Base-by-base conservation (phyloP, 1,140 invertebrate species). In the Drepana arcuata region DNA sequence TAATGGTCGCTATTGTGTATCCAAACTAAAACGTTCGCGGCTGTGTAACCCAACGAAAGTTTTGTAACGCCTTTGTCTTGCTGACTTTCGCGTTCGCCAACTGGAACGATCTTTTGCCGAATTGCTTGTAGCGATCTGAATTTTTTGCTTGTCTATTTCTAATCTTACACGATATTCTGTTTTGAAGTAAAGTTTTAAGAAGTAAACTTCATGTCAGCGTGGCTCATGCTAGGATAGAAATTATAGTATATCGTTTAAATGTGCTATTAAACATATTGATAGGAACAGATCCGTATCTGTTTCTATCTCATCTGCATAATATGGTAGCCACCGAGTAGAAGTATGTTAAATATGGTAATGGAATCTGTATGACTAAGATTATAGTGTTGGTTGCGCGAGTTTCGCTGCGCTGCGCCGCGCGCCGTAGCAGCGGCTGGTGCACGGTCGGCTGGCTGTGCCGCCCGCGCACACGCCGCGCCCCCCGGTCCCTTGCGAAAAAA, bases 401-500 rank as follows among this genome's bases (percentile, higher is more conserved):
- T 61, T 65, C 59, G 59, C 54, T 52, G 60, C 53, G 50, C 42
- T 64, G 64, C 59, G 65, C 49, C 46, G 61, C 49, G 60, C 70
- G 60, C 49, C 40, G 48, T 49, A 64, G 60, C 70, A 66, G 65
- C 59, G 64, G 68, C 57, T 67, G 59, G 58, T 67, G 65, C 72
- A 77, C 74, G 73, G 55, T 78, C 52, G 56, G 75, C 60, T 77
- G 73, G 39, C 64, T 21, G n/a, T n/a, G n/a, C n/a, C n/a, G n/a
- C 60, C 46, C 49, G 60, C 42, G 55, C 51, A 38, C 58, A 59
- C 54, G 64, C 69, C 69, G 69, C 69, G 52, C 58, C 68, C 72
- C 68, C 67, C 67, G 64, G 60, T 72, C 74, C 75, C 72, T 80
- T 78, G 75, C 74, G 74, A 79, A 82, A 62, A 82, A 79, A 82